These are phyloP conservation scores for Nymphalis c-album DNA, from an alignment of 2,888 invertebrate species.

Conservation along the genomic window DNA sequence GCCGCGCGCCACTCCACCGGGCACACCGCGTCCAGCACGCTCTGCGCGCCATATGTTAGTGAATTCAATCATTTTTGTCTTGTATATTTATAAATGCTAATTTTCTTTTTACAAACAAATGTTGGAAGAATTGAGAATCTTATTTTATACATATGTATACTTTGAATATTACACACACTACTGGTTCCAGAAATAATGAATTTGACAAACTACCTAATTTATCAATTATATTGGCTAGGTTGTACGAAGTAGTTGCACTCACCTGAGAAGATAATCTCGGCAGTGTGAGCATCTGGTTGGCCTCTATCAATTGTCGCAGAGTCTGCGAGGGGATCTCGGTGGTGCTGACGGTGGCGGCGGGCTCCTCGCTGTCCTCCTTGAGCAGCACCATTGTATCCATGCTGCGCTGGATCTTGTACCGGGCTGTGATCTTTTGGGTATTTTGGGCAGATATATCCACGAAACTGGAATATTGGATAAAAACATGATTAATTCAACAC, in stretches of 20 bases:
- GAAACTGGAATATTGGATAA: constrained; percentile 74
- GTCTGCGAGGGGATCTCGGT: constrained; percentile 93
- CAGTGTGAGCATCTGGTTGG: constrained; percentile 92
- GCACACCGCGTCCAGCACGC: constrained; percentile 90
- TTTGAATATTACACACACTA: too few relatives aligned
- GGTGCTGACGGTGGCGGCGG: constrained; percentile 93
- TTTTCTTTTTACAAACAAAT: too few relatives aligned
- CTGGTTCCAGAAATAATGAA: too few relatives aligned
- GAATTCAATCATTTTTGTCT: too few relatives aligned
- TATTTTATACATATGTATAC: too few relatives aligned
- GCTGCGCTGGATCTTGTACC: constrained; percentile 86
- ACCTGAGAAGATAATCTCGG: constrained; percentile 96
- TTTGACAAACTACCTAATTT: too few relatives aligned
- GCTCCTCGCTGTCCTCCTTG: constrained; percentile 91
- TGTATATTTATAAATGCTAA: too few relatives aligned
- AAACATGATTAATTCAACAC: not conserved
- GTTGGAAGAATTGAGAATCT: too few relatives aligned
- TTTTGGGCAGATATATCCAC: constrained; percentile 83
- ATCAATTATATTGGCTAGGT: not conserved
- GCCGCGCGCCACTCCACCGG: constrained; percentile 92
- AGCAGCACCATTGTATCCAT: constrained; percentile 87
- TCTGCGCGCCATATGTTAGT: too few relatives aligned
- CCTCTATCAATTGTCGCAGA: constrained; percentile 92
- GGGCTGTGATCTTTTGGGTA: constrained; percentile 82
- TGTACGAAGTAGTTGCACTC: not conserved